Conservation (phyloP, 2,888 invertebrate species). For the Patella ulyssiponensis region DNA sequence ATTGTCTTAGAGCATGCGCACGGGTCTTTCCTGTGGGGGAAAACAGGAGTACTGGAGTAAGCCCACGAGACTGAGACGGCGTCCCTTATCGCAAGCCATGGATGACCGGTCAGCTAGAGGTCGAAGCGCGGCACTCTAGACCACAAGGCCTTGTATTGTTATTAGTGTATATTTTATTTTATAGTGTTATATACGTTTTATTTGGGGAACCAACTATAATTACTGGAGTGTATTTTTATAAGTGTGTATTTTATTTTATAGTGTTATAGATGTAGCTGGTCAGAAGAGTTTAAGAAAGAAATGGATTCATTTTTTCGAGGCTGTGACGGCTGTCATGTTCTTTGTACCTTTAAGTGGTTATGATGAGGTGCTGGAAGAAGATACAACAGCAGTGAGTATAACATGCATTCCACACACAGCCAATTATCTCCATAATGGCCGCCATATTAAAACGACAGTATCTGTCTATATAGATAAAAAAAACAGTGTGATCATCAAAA, state of each 20-base stretch:
- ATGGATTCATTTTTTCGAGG: conserved; percentile 69
- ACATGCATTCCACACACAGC: background rate
- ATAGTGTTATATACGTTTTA: conserved; percentile 59
- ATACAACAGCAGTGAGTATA: conserved; percentile 43
- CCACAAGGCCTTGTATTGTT: too few species aligned
- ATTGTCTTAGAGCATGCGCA: too few species aligned
- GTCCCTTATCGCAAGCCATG: too few species aligned
- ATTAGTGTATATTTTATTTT: conserved; percentile 7
- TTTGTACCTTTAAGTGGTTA: conserved; percentile 63
- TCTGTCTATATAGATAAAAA: too few species aligned
- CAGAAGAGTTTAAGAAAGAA: conserved; percentile 63
- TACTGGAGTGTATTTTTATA: background rate
- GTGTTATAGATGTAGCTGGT: conserved; percentile 64
- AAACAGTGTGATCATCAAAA: too few species aligned
- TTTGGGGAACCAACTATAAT: background rate
- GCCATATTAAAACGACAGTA: too few species aligned
- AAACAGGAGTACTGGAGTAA: too few species aligned
- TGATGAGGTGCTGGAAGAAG: conserved; percentile 57
- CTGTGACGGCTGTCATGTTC: conserved; percentile 62
- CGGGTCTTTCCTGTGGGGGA: too few species aligned
- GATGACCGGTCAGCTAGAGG: too few species aligned
- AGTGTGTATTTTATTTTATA: conserved; percentile 29
- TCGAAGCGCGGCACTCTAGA: too few species aligned
- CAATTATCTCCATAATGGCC: too few species aligned
- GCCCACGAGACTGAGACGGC: too few species aligned